phyloP scores from a whole-genome alignment of 2,113 vertebrate genomes.

The Crotophaga sulcirostris region DNA sequence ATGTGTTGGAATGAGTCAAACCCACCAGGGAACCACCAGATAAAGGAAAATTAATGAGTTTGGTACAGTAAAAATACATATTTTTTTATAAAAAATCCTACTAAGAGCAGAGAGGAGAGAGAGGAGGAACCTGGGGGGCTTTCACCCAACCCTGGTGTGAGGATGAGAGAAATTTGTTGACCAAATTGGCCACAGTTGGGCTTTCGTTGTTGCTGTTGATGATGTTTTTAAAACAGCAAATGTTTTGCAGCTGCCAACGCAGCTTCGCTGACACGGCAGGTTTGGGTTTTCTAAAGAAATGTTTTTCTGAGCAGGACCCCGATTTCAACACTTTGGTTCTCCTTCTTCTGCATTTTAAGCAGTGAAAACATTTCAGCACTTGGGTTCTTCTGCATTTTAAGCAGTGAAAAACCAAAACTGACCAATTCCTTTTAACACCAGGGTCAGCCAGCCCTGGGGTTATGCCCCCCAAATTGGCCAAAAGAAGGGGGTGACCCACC shows the following conservation, averaged over 20 bases:
- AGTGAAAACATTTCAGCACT: background rate
- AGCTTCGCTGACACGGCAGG: background rate
- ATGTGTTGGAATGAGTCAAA: background rate
- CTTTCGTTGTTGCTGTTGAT: background rate
- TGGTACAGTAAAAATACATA: background rate
- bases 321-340: background rate
- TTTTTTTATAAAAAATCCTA: background rate
- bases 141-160: background rate
- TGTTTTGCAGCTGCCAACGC: background rate
- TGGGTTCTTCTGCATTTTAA: background rate
- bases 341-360: background rate
- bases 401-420: rapidly evolving
- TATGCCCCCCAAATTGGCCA: rapidly evolving
- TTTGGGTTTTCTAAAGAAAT: background rate
- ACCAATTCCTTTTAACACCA: rapidly evolving
- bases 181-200: background rate
- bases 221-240: background rate
- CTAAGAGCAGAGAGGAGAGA: background rate
- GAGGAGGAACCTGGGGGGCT: background rate
- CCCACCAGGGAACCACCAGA: background rate
- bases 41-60: background rate
- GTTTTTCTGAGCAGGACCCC: background rate
- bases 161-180: background rate
- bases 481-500: rapidly evolving
- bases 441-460: background rate